Evolutionary conservation across 2,797 vertebrate genomes (phyloP), one percentile per base, ranked within the genome.

Genomic region (Leucoraja ocellata): DNA sequence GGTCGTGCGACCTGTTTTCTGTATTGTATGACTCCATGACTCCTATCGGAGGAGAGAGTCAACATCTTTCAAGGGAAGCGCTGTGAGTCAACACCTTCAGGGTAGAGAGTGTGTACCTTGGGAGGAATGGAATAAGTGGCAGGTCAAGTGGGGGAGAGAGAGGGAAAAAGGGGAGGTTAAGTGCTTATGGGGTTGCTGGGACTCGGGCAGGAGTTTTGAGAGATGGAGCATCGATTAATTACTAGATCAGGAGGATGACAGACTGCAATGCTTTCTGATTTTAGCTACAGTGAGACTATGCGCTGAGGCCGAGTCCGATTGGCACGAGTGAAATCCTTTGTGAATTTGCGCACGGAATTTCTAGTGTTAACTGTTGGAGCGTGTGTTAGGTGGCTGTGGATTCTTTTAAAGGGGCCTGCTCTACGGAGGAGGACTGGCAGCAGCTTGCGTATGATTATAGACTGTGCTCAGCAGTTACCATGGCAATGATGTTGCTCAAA

Each of bases 341-440:
- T n/a, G 4, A n/a, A n/a, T 68, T 68, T 68, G n/a, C 68, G 84
- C 5, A 32, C 84, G 16, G 14, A 88, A 65, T 65, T 88, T 65
- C 58, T 61, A 36, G 16, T 32, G 63, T 88, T 68, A 36, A 32
- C 71, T 25, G 71, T 21, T 74, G 71, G 71, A 74, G 71, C 71
- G 18, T 23, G 21, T 21, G 65, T 68, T 68, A 74, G 71, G 16
- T 16, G 68, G 13, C 16, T 73, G 68, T 73, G 68, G 16, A 18
- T 74, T 74, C 21, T 74, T 68, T 68, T 88, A 23, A 68, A 88
- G 84, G n/a, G 63, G 61, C 84, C 84, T 68, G 14, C 68, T n/a
- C 84, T 88, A 63, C 84, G 63, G 84, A 88, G 84, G 63, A 88
- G 84, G 78, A 63, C 84, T 68, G 84, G 18, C 84, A 3, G 63